Base-by-base conservation (phyloP, 2,797 vertebrate genomes). In the Fistularia tabacaria region DNA sequence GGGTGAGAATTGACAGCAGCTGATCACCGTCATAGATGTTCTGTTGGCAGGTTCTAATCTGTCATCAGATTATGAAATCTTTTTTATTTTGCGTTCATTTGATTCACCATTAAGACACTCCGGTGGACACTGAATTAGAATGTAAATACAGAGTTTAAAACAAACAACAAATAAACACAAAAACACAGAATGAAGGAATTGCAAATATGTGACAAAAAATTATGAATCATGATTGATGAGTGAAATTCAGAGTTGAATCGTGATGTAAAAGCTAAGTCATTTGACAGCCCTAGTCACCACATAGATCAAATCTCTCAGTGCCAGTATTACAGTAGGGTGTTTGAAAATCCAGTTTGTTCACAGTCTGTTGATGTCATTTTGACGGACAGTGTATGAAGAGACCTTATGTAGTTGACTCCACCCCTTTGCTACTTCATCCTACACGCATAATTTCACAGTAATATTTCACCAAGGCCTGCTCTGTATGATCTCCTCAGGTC, bases 401-500 rank as follows among this genome's bases (percentile, higher is more conserved):
- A 69, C 74, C 58, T 62, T 62, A 62, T 66, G 72, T 64, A 70
- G 65, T 71, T 14, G 51, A 67, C 55, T 69, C 56, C 64, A 42
- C 47, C 39, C 8, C 51, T 73, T 61, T 46, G 54, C 59, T 59
- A 58, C 59, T 73, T 51, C 12, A 3, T 59, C 44, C 15, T 6
- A 74, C 72, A 64, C 65, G 45, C 71, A 70, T 59, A 50, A 69
- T 73, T 79, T 83, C 75, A 81, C 78, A 63, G 62, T 60, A 57
- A 54, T 67, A 81, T 84, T 81, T 80, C 69, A 82, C 76, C 69
- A 5, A 80, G 71, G 79, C 74, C 71, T 51, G 76, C 37, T 36
- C 38, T 40, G 15, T 49, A n/a, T 1, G 25, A 14, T 14, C 9
- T 38, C 55, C 72, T 97, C 92, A 99, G 57, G 92, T 91, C 82